Percentiles rank a stretch among this genome's conserved stretches.
phyloP scores from a whole-genome alignment of 2,113 vertebrate species.

The Elgaria multicarinata region DNA sequence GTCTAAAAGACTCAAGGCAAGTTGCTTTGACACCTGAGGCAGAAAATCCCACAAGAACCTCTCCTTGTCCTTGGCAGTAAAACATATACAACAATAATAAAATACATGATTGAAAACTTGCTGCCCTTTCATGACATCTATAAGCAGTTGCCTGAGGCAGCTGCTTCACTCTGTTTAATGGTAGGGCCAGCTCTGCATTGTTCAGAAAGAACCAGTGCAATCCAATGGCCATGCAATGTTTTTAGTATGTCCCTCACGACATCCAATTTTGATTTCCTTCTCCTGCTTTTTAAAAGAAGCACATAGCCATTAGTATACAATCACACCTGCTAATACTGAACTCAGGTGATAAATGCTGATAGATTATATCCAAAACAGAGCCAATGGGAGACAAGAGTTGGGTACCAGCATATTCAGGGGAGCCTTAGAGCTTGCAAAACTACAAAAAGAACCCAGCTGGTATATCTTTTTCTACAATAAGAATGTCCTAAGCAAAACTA shows the following conservation, averaged over 20 bases:
- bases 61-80: too few relatives aligned
- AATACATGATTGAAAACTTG: too few relatives aligned
- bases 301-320: neutral
- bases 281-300: neutral
- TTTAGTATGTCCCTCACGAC: neutral
- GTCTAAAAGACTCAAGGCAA: too few relatives aligned
- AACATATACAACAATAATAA: too few relatives aligned
- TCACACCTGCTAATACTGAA: neutral
- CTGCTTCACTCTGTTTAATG: too few relatives aligned
- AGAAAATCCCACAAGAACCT: too few relatives aligned
- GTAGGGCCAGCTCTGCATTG: too few relatives aligned
- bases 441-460: neutral
- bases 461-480: too few relatives aligned
- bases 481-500: neutral
- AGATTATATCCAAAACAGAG: neutral
- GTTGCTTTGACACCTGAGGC: too few relatives aligned
- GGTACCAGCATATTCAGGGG: too few relatives aligned
- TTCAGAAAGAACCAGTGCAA: neutral
- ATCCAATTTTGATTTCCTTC: neutral
- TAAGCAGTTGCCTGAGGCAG: too few relatives aligned
- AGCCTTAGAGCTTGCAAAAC: neutral
- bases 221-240: neutral
- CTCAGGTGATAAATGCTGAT: neutral
- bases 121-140: too few relatives aligned
- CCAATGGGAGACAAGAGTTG: neutral